Percentiles rank a stretch among this genome's conserved stretches.
Conservation (phyloP, 2,797 vertebrate species). For the Trachops cirrhosus region DNA sequence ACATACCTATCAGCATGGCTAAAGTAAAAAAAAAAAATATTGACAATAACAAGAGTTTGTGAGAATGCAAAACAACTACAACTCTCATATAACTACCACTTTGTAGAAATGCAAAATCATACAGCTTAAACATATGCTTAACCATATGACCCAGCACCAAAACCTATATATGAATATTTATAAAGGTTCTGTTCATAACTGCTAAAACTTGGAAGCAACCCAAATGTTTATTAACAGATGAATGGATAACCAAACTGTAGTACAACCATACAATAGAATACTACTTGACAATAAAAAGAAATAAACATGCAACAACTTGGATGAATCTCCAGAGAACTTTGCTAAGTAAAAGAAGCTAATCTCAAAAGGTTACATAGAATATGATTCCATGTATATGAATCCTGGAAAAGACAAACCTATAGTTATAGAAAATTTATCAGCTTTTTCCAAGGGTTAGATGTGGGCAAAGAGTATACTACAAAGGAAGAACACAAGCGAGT, state of each 20-base stretch:
- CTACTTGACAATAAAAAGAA: not conserved
- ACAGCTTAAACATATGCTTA: not conserved
- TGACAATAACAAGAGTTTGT: not conserved
- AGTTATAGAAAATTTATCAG: not conserved
- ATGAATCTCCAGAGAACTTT: constrained; percentile 17
- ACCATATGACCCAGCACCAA: not conserved
- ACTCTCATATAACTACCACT: not conserved
- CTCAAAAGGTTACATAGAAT: not conserved
- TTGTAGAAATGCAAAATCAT: not conserved
- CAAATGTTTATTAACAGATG: not conserved
- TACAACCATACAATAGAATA: not conserved
- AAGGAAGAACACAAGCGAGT: not conserved
- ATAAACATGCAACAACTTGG: not conserved
- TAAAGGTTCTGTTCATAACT: not conserved
- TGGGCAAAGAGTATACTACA: not conserved
- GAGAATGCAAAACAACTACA: not conserved
- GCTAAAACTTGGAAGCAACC: not conserved
- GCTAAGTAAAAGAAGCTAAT: not conserved
- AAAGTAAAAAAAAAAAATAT: not conserved
- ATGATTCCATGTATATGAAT: not conserved
- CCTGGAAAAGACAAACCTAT: not conserved
- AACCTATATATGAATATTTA: not conserved
- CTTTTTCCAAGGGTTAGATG: not conserved
- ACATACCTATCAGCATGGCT: not conserved
- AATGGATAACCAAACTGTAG: not conserved